Base-by-base conservation (phyloP, 2,797 vertebrate genomes). In the Podargus strigoides region DNA sequence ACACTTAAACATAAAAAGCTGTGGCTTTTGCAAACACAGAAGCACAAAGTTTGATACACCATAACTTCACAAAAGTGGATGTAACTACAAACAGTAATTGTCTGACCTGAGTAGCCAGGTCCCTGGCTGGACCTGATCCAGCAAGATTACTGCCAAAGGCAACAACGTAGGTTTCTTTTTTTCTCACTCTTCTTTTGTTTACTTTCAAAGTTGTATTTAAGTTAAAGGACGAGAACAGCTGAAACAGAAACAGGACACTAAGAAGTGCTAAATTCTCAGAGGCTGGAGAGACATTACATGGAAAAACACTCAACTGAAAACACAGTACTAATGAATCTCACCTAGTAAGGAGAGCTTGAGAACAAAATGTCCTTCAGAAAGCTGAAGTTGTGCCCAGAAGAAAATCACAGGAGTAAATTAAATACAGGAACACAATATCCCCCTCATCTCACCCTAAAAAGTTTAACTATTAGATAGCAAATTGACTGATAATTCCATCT, bases 1-100 rank as follows among this genome's bases (percentile, higher is more conserved):
- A 81, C 47, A 42, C 32, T 60, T 74, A 93, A 83, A 91, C 23
- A 84, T 26, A 93, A 91, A 94, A 94, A 89, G 44, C 37, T 91
- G 47, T 82, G 55, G 84, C 72, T 91, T 87, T 34, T 69, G 24
- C 56, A 81, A 81, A 70, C 62, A 75, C 22, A 55, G 63, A 85
- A 17, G 3, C 27, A 46, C 42, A 21, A 92, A 81, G 49, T 84
- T 34, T 7, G 14, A 73, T 60, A 52, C 10, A 59, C 3, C 4
- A 5, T 64, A 83, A 94, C 41, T 78, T 63, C 59, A 68, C 50
- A 68, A 47, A 93, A 78, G 49, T 49, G 50, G 55, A 91, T 68
- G 36, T 30, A 74, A 68, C 72, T 90, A 60, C 56, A 75, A 91
- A 59, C 27, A 89, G 68, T 36, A 85, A 78, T 56, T 85, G 41